Evolutionary conservation across 1,140 invertebrate genomes (phyloP).

Genomic region (Mylabris phalerata): DNA sequence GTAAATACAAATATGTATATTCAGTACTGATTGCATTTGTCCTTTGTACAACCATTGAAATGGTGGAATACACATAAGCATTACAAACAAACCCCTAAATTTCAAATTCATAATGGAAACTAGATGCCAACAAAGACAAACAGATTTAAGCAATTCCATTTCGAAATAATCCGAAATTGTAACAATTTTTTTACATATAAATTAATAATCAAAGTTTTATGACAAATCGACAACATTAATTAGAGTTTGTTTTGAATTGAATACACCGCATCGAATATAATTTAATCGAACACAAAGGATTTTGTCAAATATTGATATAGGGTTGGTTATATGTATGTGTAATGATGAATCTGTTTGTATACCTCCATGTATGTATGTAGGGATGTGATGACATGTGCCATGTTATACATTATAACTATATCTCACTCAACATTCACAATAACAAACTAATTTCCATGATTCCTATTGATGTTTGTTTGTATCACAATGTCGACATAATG

Average conservation of each 20-base stretch:
- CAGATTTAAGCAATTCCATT: too few species aligned
- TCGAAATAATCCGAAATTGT: too few species aligned
- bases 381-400: slow-evolving; percentile 18
- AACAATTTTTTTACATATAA: too few species aligned
- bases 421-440: slow-evolving; percentile 15
- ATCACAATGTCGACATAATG: slow-evolving; percentile 21
- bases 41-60: background rate
- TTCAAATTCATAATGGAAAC: too few species aligned
- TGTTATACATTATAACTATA: slow-evolving; percentile 7
- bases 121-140: too few species aligned
- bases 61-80: too few species aligned
- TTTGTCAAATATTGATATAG: slow-evolving; percentile 27
- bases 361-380: too few species aligned
- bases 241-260: slow-evolving; percentile 13
- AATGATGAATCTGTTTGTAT: slow-evolving; percentile 12
- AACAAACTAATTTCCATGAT: slow-evolving; percentile 31
- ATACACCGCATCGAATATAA: slow-evolving; percentile 12
- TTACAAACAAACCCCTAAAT: background rate
- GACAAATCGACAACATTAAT: background rate
- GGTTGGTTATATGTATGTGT: background rate
- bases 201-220: too few species aligned
- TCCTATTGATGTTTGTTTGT: slow-evolving; percentile 25
- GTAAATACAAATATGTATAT: slow-evolving; percentile 6
- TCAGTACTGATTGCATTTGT: background rate
- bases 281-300: slow-evolving; percentile 23